Evolutionary conservation across 2,797 vertebrate species (phyloP), one percentile per base, ranked within the genome.

Genomic region (Tangara arthus): DNA sequence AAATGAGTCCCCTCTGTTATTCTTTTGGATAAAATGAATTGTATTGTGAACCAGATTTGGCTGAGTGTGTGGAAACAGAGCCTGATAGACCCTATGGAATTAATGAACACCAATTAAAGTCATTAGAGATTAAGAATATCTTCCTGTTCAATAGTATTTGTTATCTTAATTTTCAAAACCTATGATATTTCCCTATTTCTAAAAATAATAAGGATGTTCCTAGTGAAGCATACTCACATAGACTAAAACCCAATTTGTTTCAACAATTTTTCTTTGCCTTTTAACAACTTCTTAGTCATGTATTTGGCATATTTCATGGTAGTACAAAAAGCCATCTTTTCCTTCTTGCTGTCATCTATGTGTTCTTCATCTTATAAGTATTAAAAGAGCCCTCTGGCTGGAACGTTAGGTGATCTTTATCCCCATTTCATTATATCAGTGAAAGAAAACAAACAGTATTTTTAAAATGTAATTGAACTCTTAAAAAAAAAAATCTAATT

Each of bases 381-480:
- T 81, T 89, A 42, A 73, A 90, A 87, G 44, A 76, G 14, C 27
- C 76, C 50, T 55, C 26, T 82, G 47, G 50, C 70, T 92, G 44
- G 28, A 57, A 35, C 2, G 1, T 66, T 89, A 81, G 50, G 24
- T 87, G 72, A 84, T 82, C 47, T 84, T 93, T 85, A 82, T 94
- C 75, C 37, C 30, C 60, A 20, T 79, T 91, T 81, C 61, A 92
- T 94, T 93, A 23, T 77, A 71, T 34, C 37, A 71, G 35, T 89
- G 80, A 87, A 93, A 89, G 71, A 87, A 97, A 95, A 82, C 44
- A 95, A 94, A 80, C 18, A 71, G n/a, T 55, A 46, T 75, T 82
- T 89, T 82, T 8, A 63, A 95, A 89, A 87, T 77, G 16, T 82
- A 95, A 86, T 80, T 84, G 49, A 88, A 93, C 22, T 42, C 73